These are phyloP conservation scores for Listronotus oregonensis DNA, from an alignment of 1,140 invertebrate species.

Conservation along the genomic window DNA sequence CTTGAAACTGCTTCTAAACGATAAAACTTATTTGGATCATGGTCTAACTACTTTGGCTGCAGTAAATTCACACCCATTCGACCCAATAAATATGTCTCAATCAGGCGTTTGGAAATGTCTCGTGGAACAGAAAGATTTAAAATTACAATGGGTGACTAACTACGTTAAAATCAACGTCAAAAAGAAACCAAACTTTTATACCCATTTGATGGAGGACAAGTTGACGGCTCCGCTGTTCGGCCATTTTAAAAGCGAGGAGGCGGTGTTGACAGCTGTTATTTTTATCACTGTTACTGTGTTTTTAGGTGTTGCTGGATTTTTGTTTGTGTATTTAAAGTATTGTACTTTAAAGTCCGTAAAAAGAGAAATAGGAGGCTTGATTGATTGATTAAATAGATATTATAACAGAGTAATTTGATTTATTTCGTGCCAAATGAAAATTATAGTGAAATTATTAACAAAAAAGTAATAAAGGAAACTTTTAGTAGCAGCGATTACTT, in stretches of 20 bases:
- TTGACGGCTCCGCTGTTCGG: constrained; percentile 60
- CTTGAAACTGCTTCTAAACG: constrained; percentile 56
- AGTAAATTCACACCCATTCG: constrained; percentile 54
- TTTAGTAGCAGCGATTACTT: too few relatives aligned
- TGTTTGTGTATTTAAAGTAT: constrained; percentile 43
- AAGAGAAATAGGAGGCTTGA: constrained; percentile 32
- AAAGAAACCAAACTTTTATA: constrained; percentile 58
- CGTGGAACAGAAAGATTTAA: constrained; percentile 59
- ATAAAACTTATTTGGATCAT: constrained; percentile 58
- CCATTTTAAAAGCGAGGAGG: constrained; percentile 46
- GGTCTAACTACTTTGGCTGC: constrained; percentile 59
- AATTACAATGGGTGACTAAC: constrained; percentile 61
- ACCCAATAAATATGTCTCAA: constrained; percentile 55
- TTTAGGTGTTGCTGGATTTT: constrained; percentile 32
- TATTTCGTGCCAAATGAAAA: too few relatives aligned
- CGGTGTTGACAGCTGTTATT: constrained; percentile 41
- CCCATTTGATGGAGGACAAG: constrained; percentile 62
- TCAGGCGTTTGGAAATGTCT: constrained; percentile 62
- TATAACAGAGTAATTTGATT: too few relatives aligned
- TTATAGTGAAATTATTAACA: too few relatives aligned
- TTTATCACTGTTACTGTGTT: constrained; percentile 38
- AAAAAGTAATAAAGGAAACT: too few relatives aligned
- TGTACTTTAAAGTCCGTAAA: constrained; percentile 39
- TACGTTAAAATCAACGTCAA: constrained; percentile 55
- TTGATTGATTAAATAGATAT: too few relatives aligned